Percentiles rank a stretch among this genome's conserved stretches.
Evolutionary conservation across 2,888 invertebrate species (phyloP).

Genomic region (Agonopterix subpropinquella): DNA sequence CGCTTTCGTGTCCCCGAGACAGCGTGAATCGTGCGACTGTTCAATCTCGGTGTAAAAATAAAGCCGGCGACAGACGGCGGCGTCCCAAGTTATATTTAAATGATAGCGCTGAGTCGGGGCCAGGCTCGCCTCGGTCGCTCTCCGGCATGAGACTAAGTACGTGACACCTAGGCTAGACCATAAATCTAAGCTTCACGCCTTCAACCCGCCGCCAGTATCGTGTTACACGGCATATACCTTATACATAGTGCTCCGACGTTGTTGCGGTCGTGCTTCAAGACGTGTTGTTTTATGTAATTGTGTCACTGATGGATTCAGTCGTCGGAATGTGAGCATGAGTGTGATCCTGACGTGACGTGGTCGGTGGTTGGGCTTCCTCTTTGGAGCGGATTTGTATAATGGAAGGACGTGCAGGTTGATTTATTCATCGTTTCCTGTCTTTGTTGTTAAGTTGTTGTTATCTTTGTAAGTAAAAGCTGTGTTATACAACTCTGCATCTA

Average conservation of each 20-base stretch:
- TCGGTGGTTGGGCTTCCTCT: constrained; percentile 30
- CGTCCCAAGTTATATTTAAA: constrained; percentile 71
- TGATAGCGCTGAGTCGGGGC: constrained; percentile 63
- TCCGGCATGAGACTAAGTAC: constrained; percentile 70
- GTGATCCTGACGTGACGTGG: constrained; percentile 5
- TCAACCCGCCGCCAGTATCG: constrained; percentile 22
- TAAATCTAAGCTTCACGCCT: constrained; percentile 31
- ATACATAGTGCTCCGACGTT: constrained; percentile 11
- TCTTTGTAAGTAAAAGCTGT: constrained; percentile 22
- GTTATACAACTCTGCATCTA: not conserved
- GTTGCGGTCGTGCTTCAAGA: not conserved
- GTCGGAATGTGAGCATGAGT: not conserved
- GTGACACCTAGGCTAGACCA: constrained; percentile 43
- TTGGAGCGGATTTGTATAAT: constrained; percentile 34
- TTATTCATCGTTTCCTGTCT: constrained; percentile 46
- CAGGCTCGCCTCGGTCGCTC: constrained; percentile 39
- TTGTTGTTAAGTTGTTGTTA: constrained; percentile 31
- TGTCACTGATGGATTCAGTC: not conserved
- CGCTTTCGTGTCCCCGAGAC: constrained; percentile 18
- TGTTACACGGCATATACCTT: constrained; percentile 20
- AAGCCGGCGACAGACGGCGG: constrained; percentile 67
- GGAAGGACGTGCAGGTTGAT: constrained; percentile 42
- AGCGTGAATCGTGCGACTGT: constrained; percentile 22
- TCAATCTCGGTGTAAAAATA: constrained; percentile 58
- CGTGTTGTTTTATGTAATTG: not conserved